Evolutionary conservation across 2,797 vertebrate species (phyloP).

Genomic region (Trematomus bernacchii): DNA sequence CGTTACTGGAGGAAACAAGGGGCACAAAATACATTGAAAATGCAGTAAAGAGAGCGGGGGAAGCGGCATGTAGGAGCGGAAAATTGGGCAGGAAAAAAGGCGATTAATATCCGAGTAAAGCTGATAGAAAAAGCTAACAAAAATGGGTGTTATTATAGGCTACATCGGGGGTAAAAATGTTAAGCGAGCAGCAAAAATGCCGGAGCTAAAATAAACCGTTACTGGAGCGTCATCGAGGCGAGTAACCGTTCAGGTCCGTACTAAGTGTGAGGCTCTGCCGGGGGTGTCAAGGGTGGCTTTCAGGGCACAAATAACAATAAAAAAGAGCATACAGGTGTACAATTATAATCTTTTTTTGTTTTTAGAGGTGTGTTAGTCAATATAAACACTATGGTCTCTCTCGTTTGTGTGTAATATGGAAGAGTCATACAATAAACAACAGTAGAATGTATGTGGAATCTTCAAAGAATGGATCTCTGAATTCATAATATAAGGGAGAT

Average conservation of each 20-base stretch:
- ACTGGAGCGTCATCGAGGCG: slow-evolving; percentile 58
- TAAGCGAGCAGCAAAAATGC: slow-evolving; percentile 25
- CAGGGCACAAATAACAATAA: background rate
- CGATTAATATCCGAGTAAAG: slow-evolving; percentile 13
- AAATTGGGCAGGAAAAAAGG: background rate
- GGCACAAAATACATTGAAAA: slow-evolving; percentile 68
- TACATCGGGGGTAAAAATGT: slow-evolving; percentile 1
- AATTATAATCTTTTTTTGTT: background rate
- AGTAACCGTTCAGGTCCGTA: slow-evolving; percentile 62
- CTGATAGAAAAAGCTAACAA: background rate
- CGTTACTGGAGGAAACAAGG: slow-evolving; percentile 68
- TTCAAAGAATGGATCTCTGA: slow-evolving; percentile 35
- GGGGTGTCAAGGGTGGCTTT: slow-evolving; percentile 55
- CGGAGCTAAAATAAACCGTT: slow-evolving; percentile 50
- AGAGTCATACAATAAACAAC: slow-evolving; percentile 3
- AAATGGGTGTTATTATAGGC: slow-evolving; percentile 20
- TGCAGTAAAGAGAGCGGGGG: slow-evolving; percentile 50
- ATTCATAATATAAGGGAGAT: slow-evolving; percentile 14
- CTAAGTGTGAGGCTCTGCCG: slow-evolving; percentile 56
- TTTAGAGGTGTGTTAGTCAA: background rate
- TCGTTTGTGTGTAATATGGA: background rate
- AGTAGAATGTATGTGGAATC: slow-evolving; percentile 23
- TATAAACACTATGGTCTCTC: fast-evolving
- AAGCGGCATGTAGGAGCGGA: slow-evolving; percentile 32
- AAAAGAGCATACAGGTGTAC: background rate